Evolutionary conservation across 2,888 invertebrate genomes (phyloP), one percentile per base, ranked within the genome.

Genomic region (Meliscaeva auricollis): DNA sequence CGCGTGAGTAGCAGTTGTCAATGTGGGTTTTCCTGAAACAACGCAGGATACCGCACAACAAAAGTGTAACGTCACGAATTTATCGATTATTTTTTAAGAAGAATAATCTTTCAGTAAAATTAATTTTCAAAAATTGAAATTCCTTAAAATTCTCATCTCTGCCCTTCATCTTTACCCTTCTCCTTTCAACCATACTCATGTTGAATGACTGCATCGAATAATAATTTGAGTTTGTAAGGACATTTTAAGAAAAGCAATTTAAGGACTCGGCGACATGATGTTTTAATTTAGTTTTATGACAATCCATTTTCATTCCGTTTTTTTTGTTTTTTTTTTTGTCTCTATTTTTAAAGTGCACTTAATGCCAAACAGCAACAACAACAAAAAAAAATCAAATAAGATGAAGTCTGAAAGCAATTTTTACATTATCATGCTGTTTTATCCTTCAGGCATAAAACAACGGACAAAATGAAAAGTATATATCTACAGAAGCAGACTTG

Each of bases 391-490:
- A 30, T 17, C 4, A 32, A 15, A 58, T 60, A 22, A 60, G 17
- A 38, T 8, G 52, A 30, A 52, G 3, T 8, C 20, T 60, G 13
- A 13, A 58, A 6, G 58, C 35, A n/a, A 41, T 41, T 60, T n/a
- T 60, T 41, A 60, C 4, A 13, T 30, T 7, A 52, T 15, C 8
- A 52, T 15, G 7, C n/a, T n/a, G 22, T 30, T 1, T 15, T 41
- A 26, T 41, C 15, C 60, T 60, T 41, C n/a, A 26, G 22, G 41
- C 60, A 41, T 8, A 13, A 22, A 26, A 41, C 41, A 41, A 41
- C 3, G 41, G 15, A 60, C 5, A 9, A 50, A 50, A 50, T 7
- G 22, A 2, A 22, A 22, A 22, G 50, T 11, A 9, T 30, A 3
- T 4, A n/a, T n/a, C n/a, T n/a, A 22, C 1, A 41, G 0, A 38